Conservation (phyloP, 2,113 vertebrate genomes). For the Sialia sialis region DNA sequence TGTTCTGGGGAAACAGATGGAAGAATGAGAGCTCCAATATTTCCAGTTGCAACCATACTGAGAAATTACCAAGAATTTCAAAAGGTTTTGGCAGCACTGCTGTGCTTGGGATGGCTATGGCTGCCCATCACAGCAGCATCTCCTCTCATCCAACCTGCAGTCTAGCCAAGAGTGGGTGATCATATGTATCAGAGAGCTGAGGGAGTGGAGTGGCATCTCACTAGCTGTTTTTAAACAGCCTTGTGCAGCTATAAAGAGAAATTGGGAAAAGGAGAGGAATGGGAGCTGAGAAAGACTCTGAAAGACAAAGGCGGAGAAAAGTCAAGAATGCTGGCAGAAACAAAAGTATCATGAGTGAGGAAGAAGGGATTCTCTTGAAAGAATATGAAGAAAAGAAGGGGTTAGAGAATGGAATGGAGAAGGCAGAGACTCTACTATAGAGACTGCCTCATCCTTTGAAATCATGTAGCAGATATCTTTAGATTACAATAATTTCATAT, state of each 20-base stretch:
- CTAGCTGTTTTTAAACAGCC: not conserved
- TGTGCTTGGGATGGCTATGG: not conserved
- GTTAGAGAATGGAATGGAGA: not conserved
- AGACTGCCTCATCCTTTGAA: not conserved
- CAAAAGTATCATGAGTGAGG: too few species aligned
- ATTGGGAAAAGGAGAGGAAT: not conserved
- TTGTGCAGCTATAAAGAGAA: not conserved
- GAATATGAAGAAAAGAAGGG: not conserved
- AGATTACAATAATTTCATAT: too few species aligned
- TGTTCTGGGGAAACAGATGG: not conserved
- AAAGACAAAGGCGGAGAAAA: not conserved
- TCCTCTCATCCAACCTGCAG: not conserved
- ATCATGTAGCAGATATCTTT: not conserved
- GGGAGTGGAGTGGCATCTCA: not conserved
- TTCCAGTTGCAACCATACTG: not conserved
- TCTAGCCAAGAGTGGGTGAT: not conserved
- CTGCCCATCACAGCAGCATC: not conserved
- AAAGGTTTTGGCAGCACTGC: not conserved
- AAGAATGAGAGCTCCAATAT: not conserved
- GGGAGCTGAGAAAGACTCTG: not conserved
- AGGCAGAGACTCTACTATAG: not conserved
- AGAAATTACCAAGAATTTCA: not conserved
- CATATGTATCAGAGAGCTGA: not conserved
- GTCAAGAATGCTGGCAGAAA: not conserved
- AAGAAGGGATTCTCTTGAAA: not conserved